phyloP scores from a whole-genome alignment of 2,888 invertebrate species.

The Agonopterix arenella region DNA sequence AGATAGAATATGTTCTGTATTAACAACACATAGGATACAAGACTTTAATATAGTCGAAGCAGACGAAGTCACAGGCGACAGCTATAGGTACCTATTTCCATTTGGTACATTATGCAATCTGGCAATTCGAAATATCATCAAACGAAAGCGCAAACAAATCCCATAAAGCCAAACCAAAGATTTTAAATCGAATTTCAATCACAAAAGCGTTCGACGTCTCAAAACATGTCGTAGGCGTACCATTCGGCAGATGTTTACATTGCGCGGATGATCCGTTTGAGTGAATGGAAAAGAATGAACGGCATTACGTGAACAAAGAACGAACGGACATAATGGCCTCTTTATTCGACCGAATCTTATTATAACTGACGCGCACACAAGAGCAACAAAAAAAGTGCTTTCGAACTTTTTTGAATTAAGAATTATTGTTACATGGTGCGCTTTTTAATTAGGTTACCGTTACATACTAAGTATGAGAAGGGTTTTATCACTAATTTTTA shows the following conservation, averaged over 20 bases:
- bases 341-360: slow-evolving; percentile 55
- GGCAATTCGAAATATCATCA: neutral
- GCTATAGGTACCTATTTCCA: no score
- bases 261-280: slow-evolving; percentile 20
- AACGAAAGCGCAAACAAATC: slow-evolving; percentile 1
- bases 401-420: slow-evolving; percentile 8
- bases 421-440: slow-evolving; percentile 5
- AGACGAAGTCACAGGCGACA: neutral
- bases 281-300: slow-evolving; percentile 38
- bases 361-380: slow-evolving; percentile 47
- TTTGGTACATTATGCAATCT: neutral
- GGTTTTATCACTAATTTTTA: no score
- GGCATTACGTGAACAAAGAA: slow-evolving; percentile 47
- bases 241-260: slow-evolving; percentile 56
- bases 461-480: no score
- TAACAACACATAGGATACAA: no score
- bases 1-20: no score
- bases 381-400: slow-evolving; percentile 3
- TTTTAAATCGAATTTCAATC: slow-evolving; percentile 9
- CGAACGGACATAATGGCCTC: slow-evolving; percentile 43
- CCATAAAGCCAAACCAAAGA: slow-evolving; percentile 8
- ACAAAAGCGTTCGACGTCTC: slow-evolving; percentile 19
- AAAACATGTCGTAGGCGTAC: slow-evolving; percentile 21
- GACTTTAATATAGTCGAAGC: neutral
- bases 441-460: neutral